Base-by-base conservation (phyloP, 2,888 invertebrate genomes). In the Yponomeuta sedellus region DNA sequence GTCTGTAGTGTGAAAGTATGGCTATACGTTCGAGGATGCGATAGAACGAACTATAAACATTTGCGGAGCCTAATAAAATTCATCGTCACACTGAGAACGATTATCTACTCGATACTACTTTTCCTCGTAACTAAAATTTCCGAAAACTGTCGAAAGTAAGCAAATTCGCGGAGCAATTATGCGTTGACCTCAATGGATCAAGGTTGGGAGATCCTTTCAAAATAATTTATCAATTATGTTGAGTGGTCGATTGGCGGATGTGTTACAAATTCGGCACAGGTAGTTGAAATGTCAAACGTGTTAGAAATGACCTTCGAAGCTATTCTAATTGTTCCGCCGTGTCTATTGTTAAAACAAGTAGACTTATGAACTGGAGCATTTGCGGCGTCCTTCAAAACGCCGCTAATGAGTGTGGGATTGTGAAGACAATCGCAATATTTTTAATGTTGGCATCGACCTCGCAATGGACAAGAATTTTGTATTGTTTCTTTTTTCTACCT, bases 341-440 rank as follows among this genome's bases (percentile, higher is more conserved):
- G 12, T 22, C 25, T 25, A 12, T 22, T 59, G 20, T 12, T 22
- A 20, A 20, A 59, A 64, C 67, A 65, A 67, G 64, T 68, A 65
- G 65, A 68, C 61, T 69, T 68, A 65, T 61, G 66, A 40, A 69
- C 66, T 64, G 65, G 22, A 22, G 61, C 25, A 44, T 67, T 66
- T 65, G 66, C 56, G 44, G 58, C 72, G 76, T 76, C 86, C 86
- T 87, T 80, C 74, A 70, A 68, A 71, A 70, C 68, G 71, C 68
- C 71, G 76, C 69, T 85, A 82, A 85, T 81, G 75, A 76, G 71
- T 81, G 85, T 85, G 85, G 73, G 86, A 85, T 68, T 61, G 28
- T 52, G 58, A 44, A 66, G n/a, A 69, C 25, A 66, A 65, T 65
- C 20, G 20, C 65, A 66, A 65, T 76, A 68, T 68, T 59, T 20